Conservation (phyloP, 2,888 invertebrate species). For the Gortyna flavago region DNA sequence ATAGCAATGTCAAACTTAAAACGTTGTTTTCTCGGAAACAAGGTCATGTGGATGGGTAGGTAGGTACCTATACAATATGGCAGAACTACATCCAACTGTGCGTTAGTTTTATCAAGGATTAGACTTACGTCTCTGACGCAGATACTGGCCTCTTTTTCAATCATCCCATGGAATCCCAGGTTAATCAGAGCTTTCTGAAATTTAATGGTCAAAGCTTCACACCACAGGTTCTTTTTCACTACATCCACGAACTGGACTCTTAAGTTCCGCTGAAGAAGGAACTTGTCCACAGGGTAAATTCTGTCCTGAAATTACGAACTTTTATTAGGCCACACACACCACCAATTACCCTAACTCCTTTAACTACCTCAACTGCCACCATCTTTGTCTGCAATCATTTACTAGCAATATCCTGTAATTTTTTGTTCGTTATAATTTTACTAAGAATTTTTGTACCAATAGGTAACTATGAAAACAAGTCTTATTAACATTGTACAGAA, state of each 20-base stretch:
- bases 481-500: not conserved
- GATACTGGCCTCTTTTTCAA: constrained; percentile 68
- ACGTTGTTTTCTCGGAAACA: not conserved
- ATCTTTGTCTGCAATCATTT: not conserved
- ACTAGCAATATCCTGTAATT: not conserved
- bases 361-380: too few species aligned
- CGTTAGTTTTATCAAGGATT: not conserved
- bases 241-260: constrained; percentile 81
- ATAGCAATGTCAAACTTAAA: not conserved
- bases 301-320: constrained; percentile 75
- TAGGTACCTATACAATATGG: not conserved
- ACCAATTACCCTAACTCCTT: not conserved
- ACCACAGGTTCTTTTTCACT: constrained; percentile 79
- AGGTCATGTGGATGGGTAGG: not conserved
- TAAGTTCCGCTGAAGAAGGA: constrained; percentile 79
- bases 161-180: constrained; percentile 75
- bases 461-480: not conserved
- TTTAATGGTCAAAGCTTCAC: constrained; percentile 78
- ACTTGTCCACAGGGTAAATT: constrained; percentile 77
- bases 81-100: not conserved
- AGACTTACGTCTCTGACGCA: constrained; percentile 83
- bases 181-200: constrained; percentile 76
- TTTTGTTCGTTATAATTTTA: not conserved
- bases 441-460: not conserved
- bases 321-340: not conserved